Base-by-base conservation (phyloP, 1,140 invertebrate species). In the Eueides isabella region DNA sequence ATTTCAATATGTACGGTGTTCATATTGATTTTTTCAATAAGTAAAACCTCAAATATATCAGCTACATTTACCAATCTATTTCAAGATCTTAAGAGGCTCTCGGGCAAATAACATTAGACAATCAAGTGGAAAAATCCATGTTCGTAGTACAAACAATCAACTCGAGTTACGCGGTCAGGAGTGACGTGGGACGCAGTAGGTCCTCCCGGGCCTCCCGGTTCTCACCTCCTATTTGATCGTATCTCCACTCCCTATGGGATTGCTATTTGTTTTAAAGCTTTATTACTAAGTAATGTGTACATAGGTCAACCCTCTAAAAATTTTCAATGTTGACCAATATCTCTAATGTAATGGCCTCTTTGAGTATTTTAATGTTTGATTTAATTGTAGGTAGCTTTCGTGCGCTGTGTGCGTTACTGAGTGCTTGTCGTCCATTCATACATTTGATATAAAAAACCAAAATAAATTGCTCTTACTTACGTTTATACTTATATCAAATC, bases 271-370 rank as follows among this genome's bases (percentile, higher is more conserved):
- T 92, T 91, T 92, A 92, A 91, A 91, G 88, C 91, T 91, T 92
- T 90, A 91, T 92, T 89, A 88, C 90, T 92, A 91, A 92, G 89
- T 92, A 92, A 92, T 92, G 88, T 92, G 89, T 91, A 82, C 91
- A 86, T 86, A 92, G 91, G 91, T 92, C 91, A 91, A 83, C 88
- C 89, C 87, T 90, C 85, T 87, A 89, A 92, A 90, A 88, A 83
- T 89, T 84, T 83, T 72, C 77, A 68, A 72, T 81, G 80, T 87
- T 89, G 87, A 90, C 89, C 88, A 91, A 90, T 89, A 87, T 87
- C 77, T 85, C 76, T 90, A 92, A 92, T 89, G 85, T 77, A 75
- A 75, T 75, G 74, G 82, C 72, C 62, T 77, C 62, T 48, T 29
- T 62, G 16, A 63, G 71, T 67, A 64, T 76, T 76, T 73, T 69